Evolutionary conservation across 2,888 invertebrate species (phyloP).

Genomic region (Euclidia mi): DNA sequence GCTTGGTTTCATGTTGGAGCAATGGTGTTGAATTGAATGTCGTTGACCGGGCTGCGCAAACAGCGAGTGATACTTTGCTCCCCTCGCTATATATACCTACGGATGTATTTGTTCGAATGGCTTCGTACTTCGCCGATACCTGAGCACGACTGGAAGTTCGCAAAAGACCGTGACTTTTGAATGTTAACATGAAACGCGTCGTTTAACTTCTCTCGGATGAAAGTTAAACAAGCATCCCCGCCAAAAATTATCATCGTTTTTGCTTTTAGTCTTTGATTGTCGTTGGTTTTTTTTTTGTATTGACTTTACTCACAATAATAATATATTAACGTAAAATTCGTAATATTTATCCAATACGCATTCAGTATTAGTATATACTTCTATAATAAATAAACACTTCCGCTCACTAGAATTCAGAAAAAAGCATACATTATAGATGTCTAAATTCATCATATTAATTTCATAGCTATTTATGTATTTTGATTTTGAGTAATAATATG

Average conservation of each 20-base stretch:
- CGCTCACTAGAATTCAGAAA: too few relatives aligned
- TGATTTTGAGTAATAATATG: too few relatives aligned
- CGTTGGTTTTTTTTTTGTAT: conserved; percentile 10
- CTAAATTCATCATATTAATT: too few relatives aligned
- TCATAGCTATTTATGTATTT: too few relatives aligned
- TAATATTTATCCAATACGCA: too few relatives aligned
- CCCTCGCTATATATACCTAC: conserved; percentile 17
- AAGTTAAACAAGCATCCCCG: conserved; percentile 64
- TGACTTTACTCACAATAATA: too few relatives aligned
- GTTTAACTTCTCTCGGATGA: conserved; percentile 70
- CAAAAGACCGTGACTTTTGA: conserved; percentile 77
- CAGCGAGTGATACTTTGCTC: conserved; percentile 58
- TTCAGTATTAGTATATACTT: too few relatives aligned
- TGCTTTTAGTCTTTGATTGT: not conserved
- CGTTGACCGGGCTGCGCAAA: conserved; percentile 78
- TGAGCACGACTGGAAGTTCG: conserved; percentile 68
- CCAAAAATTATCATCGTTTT: conserved; percentile 59
- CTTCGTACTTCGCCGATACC: conserved; percentile 43
- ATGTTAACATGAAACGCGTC: conserved; percentile 69
- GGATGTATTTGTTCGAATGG: conserved; percentile 23
- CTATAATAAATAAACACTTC: too few relatives aligned
- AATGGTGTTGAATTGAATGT: conserved; percentile 75
- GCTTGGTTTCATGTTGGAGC: conserved; percentile 78
- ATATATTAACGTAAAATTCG: too few relatives aligned
- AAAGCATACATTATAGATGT: too few relatives aligned